phyloP scores from a whole-genome alignment of 2,113 vertebrate genomes.

The Microcebus lehilahytsara region DNA sequence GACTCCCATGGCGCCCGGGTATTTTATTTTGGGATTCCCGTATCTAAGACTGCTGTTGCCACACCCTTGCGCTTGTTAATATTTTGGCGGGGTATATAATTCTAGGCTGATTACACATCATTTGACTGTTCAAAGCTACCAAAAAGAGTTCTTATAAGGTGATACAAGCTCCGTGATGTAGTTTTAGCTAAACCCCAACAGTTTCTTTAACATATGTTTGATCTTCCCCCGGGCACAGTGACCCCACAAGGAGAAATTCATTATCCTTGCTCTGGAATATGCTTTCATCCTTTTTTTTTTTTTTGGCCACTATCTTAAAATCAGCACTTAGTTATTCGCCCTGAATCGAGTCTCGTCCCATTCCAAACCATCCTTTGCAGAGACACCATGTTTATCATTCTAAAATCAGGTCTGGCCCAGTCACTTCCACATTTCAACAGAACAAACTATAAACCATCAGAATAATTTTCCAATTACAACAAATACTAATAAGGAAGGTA shows the following conservation, averaged over 20 bases:
- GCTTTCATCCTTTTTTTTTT: too few species aligned
- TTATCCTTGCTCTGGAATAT: accelerated
- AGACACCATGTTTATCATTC: accelerated
- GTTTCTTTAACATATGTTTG: accelerated
- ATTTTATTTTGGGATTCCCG: accelerated
- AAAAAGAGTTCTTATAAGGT: not conserved
- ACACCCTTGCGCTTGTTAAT: accelerated
- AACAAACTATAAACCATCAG: not conserved
- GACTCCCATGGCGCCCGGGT: accelerated
- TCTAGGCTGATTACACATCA: not conserved
- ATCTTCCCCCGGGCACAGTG: accelerated
- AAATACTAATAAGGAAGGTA: not conserved
- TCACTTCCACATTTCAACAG: accelerated
- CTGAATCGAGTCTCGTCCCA: accelerated
- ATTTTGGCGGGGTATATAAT: accelerated
- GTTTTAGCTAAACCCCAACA: not conserved
- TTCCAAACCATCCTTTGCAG: accelerated
- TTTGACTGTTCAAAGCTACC: accelerated
- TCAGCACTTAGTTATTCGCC: accelerated
- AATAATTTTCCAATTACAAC: not conserved
- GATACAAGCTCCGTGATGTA: accelerated
- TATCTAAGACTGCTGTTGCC: too few species aligned
- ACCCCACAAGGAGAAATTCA: not conserved
- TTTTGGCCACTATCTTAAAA: not conserved
- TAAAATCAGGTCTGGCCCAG: too few species aligned